A percentile compares a stretch with the other conserved stretches of the same genome.
These are phyloP conservation scores for Spongilla lacustris DNA, from an alignment of 37 sponge, comb jelly and placozoan species.

Conservation along the genomic window DNA sequence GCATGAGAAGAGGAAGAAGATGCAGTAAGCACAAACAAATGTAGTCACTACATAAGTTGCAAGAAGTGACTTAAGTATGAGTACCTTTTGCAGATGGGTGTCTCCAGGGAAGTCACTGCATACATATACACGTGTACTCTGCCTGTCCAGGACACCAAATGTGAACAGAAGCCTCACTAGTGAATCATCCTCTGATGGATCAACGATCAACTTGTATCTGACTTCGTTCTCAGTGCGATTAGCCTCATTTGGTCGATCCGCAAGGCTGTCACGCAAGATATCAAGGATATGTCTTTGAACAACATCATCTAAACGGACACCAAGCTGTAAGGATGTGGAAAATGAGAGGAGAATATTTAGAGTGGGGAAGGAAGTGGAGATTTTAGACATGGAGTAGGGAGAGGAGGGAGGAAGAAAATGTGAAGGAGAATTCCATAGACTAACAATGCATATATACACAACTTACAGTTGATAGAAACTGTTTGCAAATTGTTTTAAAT, in stretches of 20 bases:
- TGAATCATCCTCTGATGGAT: constrained; percentile 86
- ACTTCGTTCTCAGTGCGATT: constrained; percentile 71
- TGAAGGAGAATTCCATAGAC: too few relatives aligned
- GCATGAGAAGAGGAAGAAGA: neutral
- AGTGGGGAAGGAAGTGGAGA: too few relatives aligned
- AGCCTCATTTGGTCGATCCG: constrained; percentile 44
- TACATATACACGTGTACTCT: constrained; percentile 66
- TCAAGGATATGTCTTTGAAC: constrained; percentile 50
- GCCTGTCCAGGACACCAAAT: constrained; percentile 59
- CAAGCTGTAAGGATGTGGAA: constrained; percentile 7
- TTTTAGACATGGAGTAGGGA: too few relatives aligned
- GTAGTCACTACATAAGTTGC: neutral
- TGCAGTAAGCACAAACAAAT: too few relatives aligned
- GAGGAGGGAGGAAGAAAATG: too few relatives aligned
- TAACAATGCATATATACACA: too few relatives aligned
- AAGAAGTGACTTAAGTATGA: too few relatives aligned
- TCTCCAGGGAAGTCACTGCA: constrained; percentile 90
- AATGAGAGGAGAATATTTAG: neutral
- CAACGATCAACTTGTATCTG: constrained; percentile 89
- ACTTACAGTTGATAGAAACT: constrained; percentile 68
- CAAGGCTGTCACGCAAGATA: constrained; percentile 61
- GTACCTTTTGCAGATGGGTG: constrained; percentile 76
- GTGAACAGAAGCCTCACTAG: constrained; percentile 76
- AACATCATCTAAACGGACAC: constrained; percentile 8
- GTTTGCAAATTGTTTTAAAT: constrained; percentile 58